Evolutionary conservation across 2,888 invertebrate species (phyloP).

Genomic region (Girardia tigrina): DNA sequence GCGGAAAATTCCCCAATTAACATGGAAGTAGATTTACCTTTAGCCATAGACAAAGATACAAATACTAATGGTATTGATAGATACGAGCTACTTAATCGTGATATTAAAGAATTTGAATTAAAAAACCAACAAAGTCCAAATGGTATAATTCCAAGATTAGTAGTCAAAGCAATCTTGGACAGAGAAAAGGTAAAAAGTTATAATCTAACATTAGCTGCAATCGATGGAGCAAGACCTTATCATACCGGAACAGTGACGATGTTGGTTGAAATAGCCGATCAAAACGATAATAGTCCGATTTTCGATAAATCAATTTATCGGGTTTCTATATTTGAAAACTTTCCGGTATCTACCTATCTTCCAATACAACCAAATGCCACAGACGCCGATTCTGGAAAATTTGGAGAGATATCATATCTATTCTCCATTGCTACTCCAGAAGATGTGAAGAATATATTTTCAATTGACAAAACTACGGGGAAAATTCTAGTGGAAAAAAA

Average conservation of each 20-base stretch:
- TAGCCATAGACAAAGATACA: constrained; percentile 30
- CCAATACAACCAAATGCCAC: constrained; percentile 8
- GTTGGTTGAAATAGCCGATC: constrained; percentile 25
- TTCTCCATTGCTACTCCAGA: constrained; percentile 32
- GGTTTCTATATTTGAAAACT: constrained; percentile 27
- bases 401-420: background rate
- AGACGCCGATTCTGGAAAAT: constrained; percentile 25
- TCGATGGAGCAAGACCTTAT: constrained; percentile 28
- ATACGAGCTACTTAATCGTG: background rate
- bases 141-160: constrained; percentile 20
- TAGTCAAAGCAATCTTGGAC: constrained; percentile 20
- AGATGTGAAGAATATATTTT: constrained; percentile 16
- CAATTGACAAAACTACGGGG: constrained; percentile 5
- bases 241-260: constrained; percentile 27
- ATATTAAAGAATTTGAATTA: constrained; percentile 7
- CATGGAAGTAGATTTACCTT: constrained; percentile 27
- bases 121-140: constrained; percentile 25
- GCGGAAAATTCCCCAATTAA: constrained; percentile 28
- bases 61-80: constrained; percentile 21
- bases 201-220: constrained; percentile 30
- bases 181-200: constrained; percentile 10
- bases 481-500: constrained; percentile 21
- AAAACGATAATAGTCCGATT: constrained; percentile 29
- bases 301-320: constrained; percentile 17
- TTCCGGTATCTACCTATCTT: background rate